Percentiles rank a stretch among this genome's conserved stretches.
Conservation (phyloP, 2,888 invertebrate species). For the Protophormia terraenovae region DNA sequence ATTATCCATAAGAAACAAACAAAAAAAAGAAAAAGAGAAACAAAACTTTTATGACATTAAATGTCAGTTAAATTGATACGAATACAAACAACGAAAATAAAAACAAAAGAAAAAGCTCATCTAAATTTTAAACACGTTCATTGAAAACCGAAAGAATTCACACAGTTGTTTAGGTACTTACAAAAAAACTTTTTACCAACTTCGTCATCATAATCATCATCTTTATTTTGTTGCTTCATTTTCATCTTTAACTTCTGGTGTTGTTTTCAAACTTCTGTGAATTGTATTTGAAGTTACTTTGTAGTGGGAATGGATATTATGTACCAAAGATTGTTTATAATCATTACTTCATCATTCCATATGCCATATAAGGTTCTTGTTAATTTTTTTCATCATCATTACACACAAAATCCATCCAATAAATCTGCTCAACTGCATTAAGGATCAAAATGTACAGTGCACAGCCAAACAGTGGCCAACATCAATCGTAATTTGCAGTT, state of each 20-base stretch:
- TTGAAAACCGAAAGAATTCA: conserved; percentile 63
- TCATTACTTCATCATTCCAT: conserved; percentile 61
- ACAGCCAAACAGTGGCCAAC: conserved; percentile 37
- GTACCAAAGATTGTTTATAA: conserved; percentile 29
- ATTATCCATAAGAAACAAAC: conserved; percentile 2
- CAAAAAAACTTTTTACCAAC: conserved; percentile 28
- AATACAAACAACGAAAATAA: background rate
- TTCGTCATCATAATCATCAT: background rate
- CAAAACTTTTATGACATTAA: conserved; percentile 50
- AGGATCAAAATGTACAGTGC: conserved; percentile 30
- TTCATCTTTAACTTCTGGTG: background rate
- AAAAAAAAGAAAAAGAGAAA: background rate
- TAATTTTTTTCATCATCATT: background rate
- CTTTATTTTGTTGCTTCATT: background rate
- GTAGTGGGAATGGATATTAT: background rate
- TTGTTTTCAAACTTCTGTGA: background rate
- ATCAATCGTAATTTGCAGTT: conserved; percentile 12
- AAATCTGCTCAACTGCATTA: conserved; percentile 44
- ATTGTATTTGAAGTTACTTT: conserved; percentile 3
- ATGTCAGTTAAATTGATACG: conserved; percentile 21
- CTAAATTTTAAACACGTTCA: conserved; percentile 62
- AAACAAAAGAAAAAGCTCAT: conserved; percentile 33
- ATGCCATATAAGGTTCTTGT: conserved; percentile 54
- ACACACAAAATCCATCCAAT: conserved; percentile 38
- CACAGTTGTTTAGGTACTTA: conserved; percentile 56